Evolutionary conservation across 2,113 vertebrate species (phyloP), one percentile per base, ranked within the genome.

Genomic region (Bubo scandiacus): DNA sequence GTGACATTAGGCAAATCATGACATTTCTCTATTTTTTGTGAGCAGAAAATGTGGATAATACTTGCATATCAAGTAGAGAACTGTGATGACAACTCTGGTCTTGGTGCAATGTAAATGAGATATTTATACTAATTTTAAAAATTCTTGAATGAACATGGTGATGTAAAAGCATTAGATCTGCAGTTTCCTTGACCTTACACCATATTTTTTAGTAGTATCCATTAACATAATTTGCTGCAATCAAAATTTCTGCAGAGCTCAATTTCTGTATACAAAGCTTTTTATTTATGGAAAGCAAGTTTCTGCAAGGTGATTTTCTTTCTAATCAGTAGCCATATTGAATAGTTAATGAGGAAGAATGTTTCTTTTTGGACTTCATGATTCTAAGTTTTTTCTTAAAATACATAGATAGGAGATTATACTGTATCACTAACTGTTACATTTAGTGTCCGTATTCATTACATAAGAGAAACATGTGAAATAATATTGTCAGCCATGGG

Each of bases 1-100:
- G 77, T 93, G 91, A 93, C 88, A 94, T 94, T 96, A 92, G 73
- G 81, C 86, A 96, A 95, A 91, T 94, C 65, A 91, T 92, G 94
- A 94, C 92, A 86, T 92, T 94, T 94, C 26, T 84, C 57, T 70
- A 5, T 29, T 75, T 94, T 88, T 94, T 78, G 66, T 74, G 57
- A 83, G 90, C 43, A 4, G 8, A 75, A 91, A 87, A 94, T 68
- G 13, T 61, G 45, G 52, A 61, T 88, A 67, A 51, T 38, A 12
- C 70, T 92, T 95, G 86, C 81, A 86, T 94, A 57, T n/a, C 52
- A 92, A 88, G 40, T 78, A 94, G 85, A 42, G 59, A 94, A 77
- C 59, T 57, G 26, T 57, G 65, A 49, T 81, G 70, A 71, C 49
- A 81, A 6, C 34, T 92, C 70, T 71, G 36, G 20, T 93, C 68